These are phyloP conservation scores for Lepidurus couesii DNA, from an alignment of 1,140 invertebrate genomes.

Conservation along the genomic window DNA sequence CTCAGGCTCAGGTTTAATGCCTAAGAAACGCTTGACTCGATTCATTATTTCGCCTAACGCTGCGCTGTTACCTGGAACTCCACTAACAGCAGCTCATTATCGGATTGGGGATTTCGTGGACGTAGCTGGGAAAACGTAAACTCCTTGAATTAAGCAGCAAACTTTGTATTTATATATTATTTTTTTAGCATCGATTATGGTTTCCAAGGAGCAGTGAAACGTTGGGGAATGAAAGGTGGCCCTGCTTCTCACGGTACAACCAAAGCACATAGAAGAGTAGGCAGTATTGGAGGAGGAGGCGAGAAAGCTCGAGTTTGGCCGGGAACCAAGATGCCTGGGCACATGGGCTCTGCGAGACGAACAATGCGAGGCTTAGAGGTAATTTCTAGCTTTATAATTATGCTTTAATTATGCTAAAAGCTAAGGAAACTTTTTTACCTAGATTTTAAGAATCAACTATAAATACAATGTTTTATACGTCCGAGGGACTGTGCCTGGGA, in stretches of 20 bases:
- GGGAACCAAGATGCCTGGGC: constrained; percentile 93
- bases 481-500: constrained; percentile 74
- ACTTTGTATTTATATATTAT: constrained; percentile 34
- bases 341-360: constrained; percentile 79
- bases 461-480: constrained; percentile 91
- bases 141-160: constrained; percentile 36
- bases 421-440: constrained; percentile 26
- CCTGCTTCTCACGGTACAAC: constrained; percentile 87
- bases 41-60: constrained; percentile 84
- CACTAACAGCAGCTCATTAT: constrained; percentile 82
- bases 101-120: constrained; percentile 86
- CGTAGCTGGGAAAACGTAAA: constrained; percentile 85
- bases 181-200: constrained; percentile 74
- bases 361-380: constrained; percentile 65
- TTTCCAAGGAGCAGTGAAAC: constrained; percentile 97
- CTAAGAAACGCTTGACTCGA: constrained; percentile 73
- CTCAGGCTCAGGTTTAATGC: constrained; percentile 73
- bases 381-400: constrained; percentile 34
- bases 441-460: constrained; percentile 85
- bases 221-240: constrained; percentile 92
- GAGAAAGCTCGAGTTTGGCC: constrained; percentile 81
- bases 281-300: constrained; percentile 80
- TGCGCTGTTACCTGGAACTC: constrained; percentile 79
- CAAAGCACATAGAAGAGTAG: constrained; percentile 87
- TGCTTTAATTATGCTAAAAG: neutral